Evolutionary conservation across 1,140 invertebrate genomes (phyloP).

Genomic region (Cydia strobilella): DNA sequence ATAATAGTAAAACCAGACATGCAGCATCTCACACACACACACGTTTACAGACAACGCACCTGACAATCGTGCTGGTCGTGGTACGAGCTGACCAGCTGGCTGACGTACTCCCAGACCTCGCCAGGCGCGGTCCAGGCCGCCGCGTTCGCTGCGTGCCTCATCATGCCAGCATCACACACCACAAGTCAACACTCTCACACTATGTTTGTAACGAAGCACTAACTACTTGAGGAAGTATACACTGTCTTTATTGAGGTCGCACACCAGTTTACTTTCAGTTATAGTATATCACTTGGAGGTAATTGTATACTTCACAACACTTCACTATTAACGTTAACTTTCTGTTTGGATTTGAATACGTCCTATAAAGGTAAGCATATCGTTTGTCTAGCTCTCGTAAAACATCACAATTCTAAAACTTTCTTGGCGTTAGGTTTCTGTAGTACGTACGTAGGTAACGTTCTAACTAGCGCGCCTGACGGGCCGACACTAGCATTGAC

Average conservation of each 20-base stretch:
- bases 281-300: constrained; percentile 28
- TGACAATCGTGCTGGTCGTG: constrained; percentile 75
- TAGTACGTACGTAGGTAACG: no score
- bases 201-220: not conserved
- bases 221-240: not conserved
- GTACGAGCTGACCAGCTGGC: constrained; percentile 74
- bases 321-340: not conserved
- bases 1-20: no score
- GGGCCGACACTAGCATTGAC: constrained; percentile 57
- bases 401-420: not conserved
- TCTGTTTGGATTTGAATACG: not conserved
- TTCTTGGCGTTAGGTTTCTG: constrained; percentile 10
- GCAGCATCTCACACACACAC: no score
- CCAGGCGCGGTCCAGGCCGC: constrained; percentile 71
- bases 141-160: constrained; percentile 67
- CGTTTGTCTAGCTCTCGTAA: not conserved
- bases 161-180: constrained; percentile 66
- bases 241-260: not conserved
- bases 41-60: constrained; percentile 44
- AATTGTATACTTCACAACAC: constrained; percentile 45
- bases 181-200: not conserved
- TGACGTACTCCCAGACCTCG: constrained; percentile 77
- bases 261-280: constrained; percentile 29
- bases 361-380: not conserved
- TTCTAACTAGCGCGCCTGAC: constrained; percentile 15